Base-by-base conservation (phyloP, 2,888 invertebrate genomes). In the Therioaphis trifolii region DNA sequence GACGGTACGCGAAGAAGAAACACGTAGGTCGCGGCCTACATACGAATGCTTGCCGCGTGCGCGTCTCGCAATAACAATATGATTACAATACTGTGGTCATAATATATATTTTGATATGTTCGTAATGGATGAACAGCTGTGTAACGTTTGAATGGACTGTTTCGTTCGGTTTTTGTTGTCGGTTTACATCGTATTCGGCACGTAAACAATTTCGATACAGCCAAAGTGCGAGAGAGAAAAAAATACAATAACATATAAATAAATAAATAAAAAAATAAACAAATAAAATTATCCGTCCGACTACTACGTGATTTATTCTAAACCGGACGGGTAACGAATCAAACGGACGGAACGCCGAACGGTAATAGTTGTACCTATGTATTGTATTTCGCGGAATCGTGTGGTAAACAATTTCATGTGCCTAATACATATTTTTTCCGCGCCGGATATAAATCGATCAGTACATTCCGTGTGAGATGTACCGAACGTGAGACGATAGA, bases 231-330 rank as follows among this genome's bases (percentile, higher is more conserved):
- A 35, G 35, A 35, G 35, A 35, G 35, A 35, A 7, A 35, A 7
- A 35, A 7, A 5, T 15, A n/a, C 5, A 0, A 0, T 5, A 7
- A 21, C 9, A 52, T 9, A 52, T 4, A 52, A 1, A 52, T 18
- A n/a, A n/a, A 52, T n/a, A n/a, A n/a, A 5, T 15, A n/a, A 7
- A 0, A 0, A 21, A 7, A 21, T 9, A 52, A n/a, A 52, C 4
- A 52, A 1, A 52, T 18, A n/a, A n/a, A 52, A 52, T 52, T 4
- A 1, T 7, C 52, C 21, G 21, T 52, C n/a, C 52, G 52, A 52
- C 5, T 52, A n/a, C n/a, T 52, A n/a, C 12, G 49, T 29, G 49
- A 72, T 72, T 29, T 72, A 72, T 72, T 72, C 71, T 12, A n/a
- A 29, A 52, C n/a, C 29, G 71, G 27, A 72, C n/a, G 46, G 18